phyloP scores from a whole-genome alignment of 2,113 vertebrate genomes.

The Oryzias celebensis region DNA sequence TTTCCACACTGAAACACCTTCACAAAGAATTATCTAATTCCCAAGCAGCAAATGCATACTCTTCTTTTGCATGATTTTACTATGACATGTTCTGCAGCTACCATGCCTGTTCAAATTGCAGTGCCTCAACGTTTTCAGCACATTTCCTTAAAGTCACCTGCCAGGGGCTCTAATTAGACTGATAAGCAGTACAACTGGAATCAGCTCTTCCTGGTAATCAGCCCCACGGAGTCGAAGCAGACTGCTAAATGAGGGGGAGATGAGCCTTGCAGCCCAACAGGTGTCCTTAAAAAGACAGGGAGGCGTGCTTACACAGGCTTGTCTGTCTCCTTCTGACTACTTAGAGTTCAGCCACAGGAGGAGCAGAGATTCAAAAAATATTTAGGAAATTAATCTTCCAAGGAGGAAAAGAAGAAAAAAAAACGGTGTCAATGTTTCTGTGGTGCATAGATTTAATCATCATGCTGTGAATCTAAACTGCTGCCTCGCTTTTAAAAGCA shows the following conservation, averaged over 20 bases:
- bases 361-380: constrained; percentile 36
- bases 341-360: constrained; percentile 39
- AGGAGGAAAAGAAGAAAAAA: constrained; percentile 2
- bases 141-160: constrained; percentile 69
- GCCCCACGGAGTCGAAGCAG: constrained; percentile 72
- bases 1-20: constrained; percentile 14
- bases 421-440: constrained; percentile 14
- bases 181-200: constrained; percentile 73
- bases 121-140: constrained; percentile 46
- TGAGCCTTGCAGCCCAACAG: constrained; percentile 75
- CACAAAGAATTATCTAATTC: constrained; percentile 21
- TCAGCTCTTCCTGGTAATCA: constrained; percentile 74
- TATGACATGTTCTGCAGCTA: constrained; percentile 12
- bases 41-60: constrained; percentile 18
- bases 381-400: constrained; percentile 35
- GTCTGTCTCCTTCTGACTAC: constrained; percentile 26
- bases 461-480: constrained; percentile 39
- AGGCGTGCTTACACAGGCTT: constrained; percentile 39
- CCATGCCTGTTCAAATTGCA: constrained; percentile 41
- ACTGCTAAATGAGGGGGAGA: constrained; percentile 74
- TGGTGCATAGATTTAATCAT: constrained; percentile 54
- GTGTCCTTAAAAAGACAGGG: constrained; percentile 71
- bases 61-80: constrained; percentile 7
- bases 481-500: constrained; percentile 39
- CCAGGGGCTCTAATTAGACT: constrained; percentile 76